phyloP scores from a whole-genome alignment of 2,888 invertebrate species.

The Carcina quercana region DNA sequence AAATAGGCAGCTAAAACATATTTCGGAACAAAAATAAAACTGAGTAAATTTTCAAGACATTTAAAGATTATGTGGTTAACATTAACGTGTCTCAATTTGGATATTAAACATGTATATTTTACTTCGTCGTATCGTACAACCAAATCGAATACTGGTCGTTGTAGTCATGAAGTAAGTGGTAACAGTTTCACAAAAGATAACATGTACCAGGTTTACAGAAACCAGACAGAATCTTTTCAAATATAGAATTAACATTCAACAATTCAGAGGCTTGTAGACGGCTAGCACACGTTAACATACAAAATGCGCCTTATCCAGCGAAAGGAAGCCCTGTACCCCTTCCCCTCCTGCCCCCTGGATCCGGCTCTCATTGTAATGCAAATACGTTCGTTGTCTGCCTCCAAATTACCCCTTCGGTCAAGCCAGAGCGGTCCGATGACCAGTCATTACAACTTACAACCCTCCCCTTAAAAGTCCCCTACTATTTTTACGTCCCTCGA shows the following conservation, averaged over 20 bases:
- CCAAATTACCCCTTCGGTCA: conserved; percentile 71
- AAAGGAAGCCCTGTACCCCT: conserved; percentile 53
- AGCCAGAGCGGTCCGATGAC: conserved; percentile 58
- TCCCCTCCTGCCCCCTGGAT: conserved; percentile 30
- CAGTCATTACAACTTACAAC: conserved; percentile 67
- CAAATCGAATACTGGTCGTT: too few relatives aligned
- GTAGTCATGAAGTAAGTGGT: too few relatives aligned
- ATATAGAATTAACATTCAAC: conserved; percentile 46
- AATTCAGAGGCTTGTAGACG: conserved; percentile 40
- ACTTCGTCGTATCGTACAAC: too few relatives aligned
- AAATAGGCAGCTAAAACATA: too few relatives aligned
- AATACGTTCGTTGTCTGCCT: conserved; percentile 71
- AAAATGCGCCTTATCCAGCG: conserved; percentile 55
- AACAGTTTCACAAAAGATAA: too few relatives aligned
- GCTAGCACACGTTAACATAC: conserved; percentile 49
- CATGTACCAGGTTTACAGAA: too few relatives aligned
- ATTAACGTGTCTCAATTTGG: too few relatives aligned
- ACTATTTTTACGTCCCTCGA: conserved; percentile 21
- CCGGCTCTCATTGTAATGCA: conserved; percentile 68
- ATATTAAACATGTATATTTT: too few relatives aligned
- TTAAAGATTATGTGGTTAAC: too few relatives aligned
- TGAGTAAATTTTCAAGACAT: too few relatives aligned
- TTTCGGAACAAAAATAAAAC: too few relatives aligned
- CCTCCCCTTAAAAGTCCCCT: conserved; percentile 63
- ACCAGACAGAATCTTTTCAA: conserved; percentile 2